Conservation (phyloP, 1,140 invertebrate genomes). For the Cyclina sinensis region DNA sequence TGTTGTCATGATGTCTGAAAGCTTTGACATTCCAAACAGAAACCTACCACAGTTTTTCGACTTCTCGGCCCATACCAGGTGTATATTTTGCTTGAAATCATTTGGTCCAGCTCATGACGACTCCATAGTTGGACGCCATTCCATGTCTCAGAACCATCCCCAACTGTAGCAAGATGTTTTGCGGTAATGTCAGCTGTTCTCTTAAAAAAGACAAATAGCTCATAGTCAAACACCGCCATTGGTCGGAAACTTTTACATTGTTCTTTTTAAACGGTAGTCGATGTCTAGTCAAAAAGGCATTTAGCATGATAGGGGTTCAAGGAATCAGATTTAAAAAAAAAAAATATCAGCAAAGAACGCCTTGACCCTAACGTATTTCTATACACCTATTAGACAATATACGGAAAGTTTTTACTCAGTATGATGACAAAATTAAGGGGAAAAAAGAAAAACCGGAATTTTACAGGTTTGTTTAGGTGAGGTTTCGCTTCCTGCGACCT, state of each 20-base stretch:
- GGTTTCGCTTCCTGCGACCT: no score
- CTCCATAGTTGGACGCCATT: slow-evolving; percentile 68
- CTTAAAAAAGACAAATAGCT: slow-evolving; percentile 39
- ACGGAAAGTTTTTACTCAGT: neutral
- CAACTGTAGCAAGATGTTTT: slow-evolving; percentile 63
- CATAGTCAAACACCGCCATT: no score
- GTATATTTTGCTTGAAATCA: neutral
- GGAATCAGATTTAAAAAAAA: no score
- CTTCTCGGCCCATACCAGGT: slow-evolving; percentile 53
- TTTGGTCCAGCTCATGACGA: slow-evolving; percentile 51
- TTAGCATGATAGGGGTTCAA: neutral
- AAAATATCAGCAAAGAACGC: neutral
- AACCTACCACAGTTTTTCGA: slow-evolving; percentile 58
- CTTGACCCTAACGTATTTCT: no score
- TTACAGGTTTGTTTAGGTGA: no score
- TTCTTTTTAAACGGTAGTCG: no score
- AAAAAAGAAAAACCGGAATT: no score
- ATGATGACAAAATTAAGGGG: no score
- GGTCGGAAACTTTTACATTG: no score
- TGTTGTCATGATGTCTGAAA: no score
- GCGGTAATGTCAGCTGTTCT: slow-evolving; percentile 59
- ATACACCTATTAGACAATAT: neutral
- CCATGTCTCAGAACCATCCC: slow-evolving; percentile 63
- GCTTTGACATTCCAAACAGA: neutral
- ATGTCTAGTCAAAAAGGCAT: no score